A percentile compares a stretch with the other conserved stretches of the same genome.
Conservation (phyloP, 1,140 invertebrate species). For the Drusus annulatus region DNA sequence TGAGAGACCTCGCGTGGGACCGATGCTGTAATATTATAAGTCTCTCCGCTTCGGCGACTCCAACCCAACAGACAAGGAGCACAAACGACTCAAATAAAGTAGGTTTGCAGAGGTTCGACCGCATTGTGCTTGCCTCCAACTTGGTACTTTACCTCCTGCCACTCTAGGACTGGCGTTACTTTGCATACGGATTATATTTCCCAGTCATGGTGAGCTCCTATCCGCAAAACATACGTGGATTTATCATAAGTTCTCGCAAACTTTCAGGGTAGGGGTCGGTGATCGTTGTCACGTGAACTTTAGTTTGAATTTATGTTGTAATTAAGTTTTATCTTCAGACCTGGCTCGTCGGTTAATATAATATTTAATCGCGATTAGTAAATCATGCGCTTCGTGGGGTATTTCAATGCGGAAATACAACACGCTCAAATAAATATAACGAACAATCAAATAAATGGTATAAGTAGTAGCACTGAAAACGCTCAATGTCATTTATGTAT, state of each 20-base stretch:
- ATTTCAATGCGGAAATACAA: no score
- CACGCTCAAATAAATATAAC: no score
- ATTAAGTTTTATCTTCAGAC: no score
- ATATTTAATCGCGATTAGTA: no score
- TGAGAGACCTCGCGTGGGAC: no score
- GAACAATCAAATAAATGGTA: no score
- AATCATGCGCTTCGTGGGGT: not conserved
- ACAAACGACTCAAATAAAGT: constrained; percentile 22
- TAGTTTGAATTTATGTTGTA: no score
- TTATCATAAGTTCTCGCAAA: constrained; percentile 2
- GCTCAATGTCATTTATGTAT: no score
- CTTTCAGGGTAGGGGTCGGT: not conserved
- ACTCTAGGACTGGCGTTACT: not conserved
- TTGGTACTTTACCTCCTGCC: constrained; percentile 24
- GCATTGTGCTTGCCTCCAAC: constrained; percentile 25
- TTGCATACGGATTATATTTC: constrained; percentile 10
- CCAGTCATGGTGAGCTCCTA: constrained; percentile 11
- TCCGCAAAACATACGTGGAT: not conserved
- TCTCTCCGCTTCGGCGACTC: not conserved
- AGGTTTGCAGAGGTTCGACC: not conserved
- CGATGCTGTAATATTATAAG: no score
- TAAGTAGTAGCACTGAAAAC: no score
- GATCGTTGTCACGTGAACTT: not conserved
- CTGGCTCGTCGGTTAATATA: no score
- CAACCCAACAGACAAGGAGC: not conserved